A percentile compares a stretch with the other conserved stretches of the same genome.
phyloP scores from a whole-genome alignment of 2,113 vertebrate species.

The Corythaixoides concolor region DNA sequence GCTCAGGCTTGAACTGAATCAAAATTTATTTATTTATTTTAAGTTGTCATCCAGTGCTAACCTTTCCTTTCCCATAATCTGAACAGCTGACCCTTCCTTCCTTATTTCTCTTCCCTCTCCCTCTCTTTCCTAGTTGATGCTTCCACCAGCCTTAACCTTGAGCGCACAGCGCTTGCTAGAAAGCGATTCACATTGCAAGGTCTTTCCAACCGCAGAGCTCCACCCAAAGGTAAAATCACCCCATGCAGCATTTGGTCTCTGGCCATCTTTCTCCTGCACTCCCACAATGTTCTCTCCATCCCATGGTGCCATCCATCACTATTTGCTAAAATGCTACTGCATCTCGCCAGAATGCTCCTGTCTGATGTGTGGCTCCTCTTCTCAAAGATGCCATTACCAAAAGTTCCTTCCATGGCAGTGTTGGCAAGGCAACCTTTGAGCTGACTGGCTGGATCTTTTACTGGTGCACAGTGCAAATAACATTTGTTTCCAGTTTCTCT shows the following conservation, averaged over 20 bases:
- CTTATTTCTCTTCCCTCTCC: constrained; percentile 70
- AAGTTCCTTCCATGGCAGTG: not conserved
- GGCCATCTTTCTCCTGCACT: constrained; percentile 46
- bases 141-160: constrained; percentile 80
- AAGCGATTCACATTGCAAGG: constrained; percentile 91
- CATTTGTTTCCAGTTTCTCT: not conserved
- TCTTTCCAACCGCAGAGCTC: constrained; percentile 88
- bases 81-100: constrained; percentile 67
- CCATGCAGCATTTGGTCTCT: constrained; percentile 41
- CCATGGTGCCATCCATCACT: constrained; percentile 47
- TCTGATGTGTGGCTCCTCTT: not conserved
- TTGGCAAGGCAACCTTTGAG: not conserved
- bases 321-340: not conserved
- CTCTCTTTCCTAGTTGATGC: constrained; percentile 82
- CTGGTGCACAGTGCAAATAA: not conserved
- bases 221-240: constrained; percentile 84
- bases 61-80: constrained; percentile 50
- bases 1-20: constrained; percentile 41
- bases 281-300: constrained; percentile 41
- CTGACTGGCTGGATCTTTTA: not conserved
- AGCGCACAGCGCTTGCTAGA: constrained; percentile 84
- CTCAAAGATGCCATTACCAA: not conserved
- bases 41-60: constrained; percentile 16
- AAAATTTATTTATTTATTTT: constrained; percentile 32
- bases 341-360: not conserved